phyloP scores from a whole-genome alignment of 2,113 vertebrate species.

The Malurus melanocephalus region DNA sequence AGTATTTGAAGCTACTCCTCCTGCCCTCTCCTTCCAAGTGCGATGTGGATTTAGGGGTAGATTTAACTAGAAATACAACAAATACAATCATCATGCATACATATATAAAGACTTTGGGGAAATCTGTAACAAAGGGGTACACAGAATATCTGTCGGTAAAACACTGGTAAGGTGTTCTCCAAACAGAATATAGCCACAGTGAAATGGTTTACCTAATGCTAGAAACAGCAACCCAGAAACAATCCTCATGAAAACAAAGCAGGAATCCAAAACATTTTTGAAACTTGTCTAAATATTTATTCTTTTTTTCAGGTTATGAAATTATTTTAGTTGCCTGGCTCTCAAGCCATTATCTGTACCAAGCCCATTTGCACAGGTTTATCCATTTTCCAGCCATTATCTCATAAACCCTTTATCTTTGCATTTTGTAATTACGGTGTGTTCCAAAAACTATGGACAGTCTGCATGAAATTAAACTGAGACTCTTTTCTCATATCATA shows the following conservation, averaged over 20 bases:
- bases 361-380: neutral
- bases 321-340: neutral
- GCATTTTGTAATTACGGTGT: neutral
- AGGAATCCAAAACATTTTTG: neutral
- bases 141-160: neutral
- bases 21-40: neutral
- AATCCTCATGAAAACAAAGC: neutral
- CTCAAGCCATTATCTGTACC: neutral
- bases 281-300: neutral
- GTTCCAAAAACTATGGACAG: neutral
- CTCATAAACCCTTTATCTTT: neutral
- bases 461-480: neutral
- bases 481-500: neutral
- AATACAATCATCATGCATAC: neutral
- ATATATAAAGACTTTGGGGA: neutral
- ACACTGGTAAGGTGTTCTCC: neutral
- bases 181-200: neutral
- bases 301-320: constrained; percentile 2
- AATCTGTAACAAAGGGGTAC: neutral
- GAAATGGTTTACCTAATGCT: neutral
- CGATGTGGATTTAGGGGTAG: neutral
- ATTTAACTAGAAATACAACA: neutral
- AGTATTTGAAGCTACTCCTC: neutral
- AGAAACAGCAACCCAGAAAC: neutral
- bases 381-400: constrained; percentile 3